phyloP scores from a whole-genome alignment of 2,888 invertebrate genomes.

The Callyntrura sp. region DNA sequence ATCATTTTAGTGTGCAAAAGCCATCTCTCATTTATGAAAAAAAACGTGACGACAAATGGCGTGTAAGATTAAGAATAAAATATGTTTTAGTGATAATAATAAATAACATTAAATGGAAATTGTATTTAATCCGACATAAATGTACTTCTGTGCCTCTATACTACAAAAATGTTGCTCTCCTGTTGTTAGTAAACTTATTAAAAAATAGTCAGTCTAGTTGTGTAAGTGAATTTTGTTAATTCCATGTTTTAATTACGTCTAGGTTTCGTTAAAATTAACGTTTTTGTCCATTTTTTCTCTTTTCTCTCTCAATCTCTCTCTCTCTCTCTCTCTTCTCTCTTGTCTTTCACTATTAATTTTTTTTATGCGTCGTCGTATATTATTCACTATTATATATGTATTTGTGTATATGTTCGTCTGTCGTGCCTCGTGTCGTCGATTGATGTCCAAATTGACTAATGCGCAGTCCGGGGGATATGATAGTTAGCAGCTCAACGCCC shows the following conservation, averaged over 20 bases:
- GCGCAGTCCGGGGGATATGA: slow-evolving; percentile 57
- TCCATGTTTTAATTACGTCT: neutral
- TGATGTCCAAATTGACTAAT: neutral
- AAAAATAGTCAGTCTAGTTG: neutral
- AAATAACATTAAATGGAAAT: no score
- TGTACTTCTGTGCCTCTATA: no score
- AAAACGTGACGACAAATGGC: no score
- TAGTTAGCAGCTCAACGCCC: slow-evolving; percentile 60
- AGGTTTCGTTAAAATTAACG: neutral
- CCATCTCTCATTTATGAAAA: no score
- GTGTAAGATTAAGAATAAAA: no score
- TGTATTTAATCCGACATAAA: no score
- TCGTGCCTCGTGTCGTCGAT: neutral
- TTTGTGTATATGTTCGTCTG: slow-evolving; percentile 26
- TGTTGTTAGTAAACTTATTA: neutral
- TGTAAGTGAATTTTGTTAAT: neutral
- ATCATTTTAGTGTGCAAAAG: no score
- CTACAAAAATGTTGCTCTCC: neutral
- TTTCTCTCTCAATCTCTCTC: neutral
- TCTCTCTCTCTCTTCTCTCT: neutral
- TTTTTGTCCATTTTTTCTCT: neutral
- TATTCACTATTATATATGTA: neutral
- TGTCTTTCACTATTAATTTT: neutral
- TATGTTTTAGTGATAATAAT: no score
- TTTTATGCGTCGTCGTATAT: neutral